A percentile compares a stretch with the other conserved stretches of the same genome.
phyloP scores from a whole-genome alignment of 2,113 vertebrate genomes.

The Machaerirhynchus nigripectus region DNA sequence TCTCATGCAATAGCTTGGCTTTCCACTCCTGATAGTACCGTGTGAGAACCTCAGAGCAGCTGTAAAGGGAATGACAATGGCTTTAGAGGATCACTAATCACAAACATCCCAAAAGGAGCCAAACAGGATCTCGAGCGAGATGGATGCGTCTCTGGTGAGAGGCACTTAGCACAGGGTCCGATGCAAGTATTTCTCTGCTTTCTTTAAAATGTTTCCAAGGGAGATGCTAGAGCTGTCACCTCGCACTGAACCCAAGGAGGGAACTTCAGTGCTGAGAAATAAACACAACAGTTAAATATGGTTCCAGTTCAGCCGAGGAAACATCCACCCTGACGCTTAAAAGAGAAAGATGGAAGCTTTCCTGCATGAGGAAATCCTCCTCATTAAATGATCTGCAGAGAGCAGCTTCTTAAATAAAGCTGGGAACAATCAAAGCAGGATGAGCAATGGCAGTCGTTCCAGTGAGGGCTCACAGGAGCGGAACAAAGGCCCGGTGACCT shows the following conservation, averaged over 20 bases:
- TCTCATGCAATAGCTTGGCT: rapidly evolving
- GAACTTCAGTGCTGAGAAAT: neutral
- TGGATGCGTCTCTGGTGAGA: rapidly evolving
- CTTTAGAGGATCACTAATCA: neutral
- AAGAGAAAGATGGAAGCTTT: neutral
- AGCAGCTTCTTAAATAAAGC: neutral
- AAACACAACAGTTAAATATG: neutral
- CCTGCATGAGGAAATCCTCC: neutral
- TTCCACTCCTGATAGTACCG: rapidly evolving
- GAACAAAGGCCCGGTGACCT: conserved; percentile 2
- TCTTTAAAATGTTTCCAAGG: neutral
- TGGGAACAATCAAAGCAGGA: neutral
- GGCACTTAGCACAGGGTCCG: neutral
- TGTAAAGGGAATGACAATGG: rapidly evolving
- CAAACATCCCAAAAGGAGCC: neutral
- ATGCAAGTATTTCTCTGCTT: neutral
- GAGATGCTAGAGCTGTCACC: neutral
- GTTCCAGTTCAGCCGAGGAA: neutral
- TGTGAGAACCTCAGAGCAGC: neutral
- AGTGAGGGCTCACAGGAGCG: neutral
- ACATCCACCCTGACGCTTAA: neutral
- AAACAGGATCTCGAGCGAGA: rapidly evolving
- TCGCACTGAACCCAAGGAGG: neutral
- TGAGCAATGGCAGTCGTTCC: neutral
- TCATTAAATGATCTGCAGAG: neutral